Evolutionary conservation across 2,797 vertebrate species (phyloP), one percentile per base, ranked within the genome.

Genomic region (Tenualosa ilisha): DNA sequence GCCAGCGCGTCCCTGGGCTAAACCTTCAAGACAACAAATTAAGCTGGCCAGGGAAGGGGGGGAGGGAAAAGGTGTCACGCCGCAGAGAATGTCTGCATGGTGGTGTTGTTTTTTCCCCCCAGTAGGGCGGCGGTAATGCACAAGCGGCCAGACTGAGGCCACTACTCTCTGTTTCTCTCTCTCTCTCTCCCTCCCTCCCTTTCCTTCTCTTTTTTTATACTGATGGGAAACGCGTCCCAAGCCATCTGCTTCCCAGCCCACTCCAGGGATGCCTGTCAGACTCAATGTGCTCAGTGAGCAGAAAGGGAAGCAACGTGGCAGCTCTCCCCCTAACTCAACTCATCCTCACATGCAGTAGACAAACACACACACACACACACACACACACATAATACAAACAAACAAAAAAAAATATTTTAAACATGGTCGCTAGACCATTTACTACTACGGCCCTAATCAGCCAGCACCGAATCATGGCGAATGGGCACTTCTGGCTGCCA

Each of bases 201-300:
- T 79, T 79, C 37, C 37, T 46, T 37, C 85, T 81, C 82, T 88
- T 88, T 91, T 90, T 86, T 88, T 85, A 83, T 81, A 85, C 81
- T 82, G 86, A 59, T 61, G 82, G 88, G 85, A 88, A 84, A 88
- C 54, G 83, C 65, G 86, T 89, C 89, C 87, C 87, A 75, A 83
- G 81, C 89, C 89, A 89, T 89, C 89, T 89, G 89, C 86, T 88
- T 87, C 75, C 51, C 82, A 83, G 84, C 83, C 87, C 86, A 86
- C 89, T 85, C 54, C 82, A 79, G 89, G 85, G 84, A 89, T 46
- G 81, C 84, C 81, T 88, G 88, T 89, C 88, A 86, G 50, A 63
- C 84, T 88, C 84, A 89, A 88, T 89, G 85, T 88, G 88, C 86
- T 89, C 88, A 86, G 65, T 61, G 86, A 88, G 88, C 88, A 89